Base-by-base conservation (phyloP, 2,113 vertebrate species). In the Cacatua alba region DNA sequence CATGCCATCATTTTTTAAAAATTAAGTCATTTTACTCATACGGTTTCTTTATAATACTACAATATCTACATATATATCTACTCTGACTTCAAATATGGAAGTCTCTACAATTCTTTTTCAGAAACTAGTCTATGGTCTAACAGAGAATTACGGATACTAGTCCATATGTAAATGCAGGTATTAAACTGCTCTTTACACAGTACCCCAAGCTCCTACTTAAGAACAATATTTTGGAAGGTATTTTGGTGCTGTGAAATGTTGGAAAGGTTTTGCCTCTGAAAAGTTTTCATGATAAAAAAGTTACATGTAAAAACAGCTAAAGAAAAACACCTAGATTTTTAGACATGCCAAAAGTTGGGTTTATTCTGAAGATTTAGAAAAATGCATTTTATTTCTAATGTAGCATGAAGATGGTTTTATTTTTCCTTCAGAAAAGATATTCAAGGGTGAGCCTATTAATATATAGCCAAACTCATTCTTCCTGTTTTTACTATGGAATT, bases 1-100 rank as follows among this genome's bases (percentile, higher is more conserved):
- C 11, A 37, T n/a, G 5, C 0, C 4, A 41, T 5, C 3, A 0
- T n/a, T 35, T 21, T 44, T 55, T 68, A 43, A 14, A 7, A 28
- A 82, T 13, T 7, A 49, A 69, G 5, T 65, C 0, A 46, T 53
- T 79, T 72, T 75, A 33, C 7, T 41, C 9, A 15, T 49, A 37
- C 37, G 11, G 13, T 48, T 77, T 91, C 25, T 65, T 77, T 80
- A 43, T 17, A 80, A 43, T 43, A 37, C 7, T 10, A 39, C 11
- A 43, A 6, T 44, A 51, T 48, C 41, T 78, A 62, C 20, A 11
- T 15, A 52, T 37, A 19, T 55, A 60, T 35, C 4, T 75, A 15
- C 9, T 76, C 24, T 76, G 59, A 60, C 9, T 83, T 80, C 13
- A 72, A 23, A 76, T 49, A 62, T 3, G 5, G 6, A 84, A 24